Evolutionary conservation across 2,888 invertebrate species (phyloP), one percentile per base, ranked within the genome.

Genomic region (Scaptomyza tumidula): DNA sequence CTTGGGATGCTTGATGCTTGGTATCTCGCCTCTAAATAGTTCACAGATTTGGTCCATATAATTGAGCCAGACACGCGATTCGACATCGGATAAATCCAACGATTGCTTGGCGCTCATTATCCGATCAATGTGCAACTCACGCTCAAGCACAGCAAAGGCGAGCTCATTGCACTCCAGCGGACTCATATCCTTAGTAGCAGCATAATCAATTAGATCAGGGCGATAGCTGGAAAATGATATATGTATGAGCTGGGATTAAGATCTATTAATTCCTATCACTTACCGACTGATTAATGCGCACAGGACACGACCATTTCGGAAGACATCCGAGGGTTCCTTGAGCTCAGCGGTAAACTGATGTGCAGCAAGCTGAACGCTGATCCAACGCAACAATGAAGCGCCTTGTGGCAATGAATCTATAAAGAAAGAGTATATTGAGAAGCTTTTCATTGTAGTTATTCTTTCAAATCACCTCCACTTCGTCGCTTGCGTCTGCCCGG

Each of bases 41-140:
- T 96, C 95, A 92, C 98, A 98, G 71, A 98, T 95, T 91, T 97
- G 96, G 52, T 96, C 95, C 69, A 98, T 93, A 91, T 98, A 98
- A 56, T 96, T 95, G 16, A 97, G 94, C 92, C 92, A 92, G n/a
- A 89, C 71, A 63, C 91, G 91, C 5, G 92, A 90, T 61, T 92
- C 92, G 6, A 91, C 71, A 37, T 86, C 88, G 13, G 80, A 89
- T 9, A 92, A 65, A 33, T 90, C 90, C 33, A 91, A 44, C 0
- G 92, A 95, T 86, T 98, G 97, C 81, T 94, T 94, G 0, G 96
- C 95, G 6, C 95, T 95, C 94, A 97, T 95, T n/a, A 95, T 93
- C 37, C 94, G 94, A 2, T 93, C 91, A 78, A 95, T 94, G 66
- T 96, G 96, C 79, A 98, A 93, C 92, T 98, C 97, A 69, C 95